A percentile compares a stretch with the other conserved stretches of the same genome.
These are phyloP conservation scores for Psephotus haematonotus DNA, from an alignment of 2,113 vertebrate genomes.

Conservation along the genomic window DNA sequence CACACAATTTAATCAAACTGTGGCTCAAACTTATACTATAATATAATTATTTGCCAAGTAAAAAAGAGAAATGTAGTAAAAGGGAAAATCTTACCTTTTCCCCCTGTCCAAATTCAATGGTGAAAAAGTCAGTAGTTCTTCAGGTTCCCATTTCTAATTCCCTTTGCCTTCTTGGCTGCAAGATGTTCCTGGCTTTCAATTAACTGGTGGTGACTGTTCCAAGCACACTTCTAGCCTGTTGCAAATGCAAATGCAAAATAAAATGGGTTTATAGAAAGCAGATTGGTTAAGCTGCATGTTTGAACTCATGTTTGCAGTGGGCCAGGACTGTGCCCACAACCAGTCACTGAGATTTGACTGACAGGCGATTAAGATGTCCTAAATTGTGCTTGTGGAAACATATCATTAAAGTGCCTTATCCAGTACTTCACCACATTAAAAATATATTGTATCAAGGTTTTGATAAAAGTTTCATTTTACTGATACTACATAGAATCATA, in stretches of 20 bases:
- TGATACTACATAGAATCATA: not conserved
- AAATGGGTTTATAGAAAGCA: not conserved
- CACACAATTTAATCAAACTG: not conserved
- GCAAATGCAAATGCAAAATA: not conserved
- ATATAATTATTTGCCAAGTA: not conserved
- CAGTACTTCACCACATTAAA: not conserved
- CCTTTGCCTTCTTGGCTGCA: not conserved
- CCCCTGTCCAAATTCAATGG: fast-evolving
- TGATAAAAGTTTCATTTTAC: not conserved
- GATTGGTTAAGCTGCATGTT: not conserved
- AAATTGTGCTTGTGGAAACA: not conserved
- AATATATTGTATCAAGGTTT: not conserved
- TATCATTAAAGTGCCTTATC: not conserved
- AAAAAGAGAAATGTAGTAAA: not conserved
- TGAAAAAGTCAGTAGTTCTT: not conserved
- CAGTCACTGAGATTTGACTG: not conserved
- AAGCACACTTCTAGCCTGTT: not conserved
- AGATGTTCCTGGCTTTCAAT: not conserved
- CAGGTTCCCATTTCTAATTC: not conserved
- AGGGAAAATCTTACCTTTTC: not conserved
- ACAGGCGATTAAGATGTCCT: not conserved
- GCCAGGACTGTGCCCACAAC: not conserved
- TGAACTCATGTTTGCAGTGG: not conserved
- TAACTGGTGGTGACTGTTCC: not conserved
- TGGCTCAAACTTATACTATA: not conserved